Conservation (phyloP, 2,797 vertebrate genomes). For the Vireo griseus region DNA sequence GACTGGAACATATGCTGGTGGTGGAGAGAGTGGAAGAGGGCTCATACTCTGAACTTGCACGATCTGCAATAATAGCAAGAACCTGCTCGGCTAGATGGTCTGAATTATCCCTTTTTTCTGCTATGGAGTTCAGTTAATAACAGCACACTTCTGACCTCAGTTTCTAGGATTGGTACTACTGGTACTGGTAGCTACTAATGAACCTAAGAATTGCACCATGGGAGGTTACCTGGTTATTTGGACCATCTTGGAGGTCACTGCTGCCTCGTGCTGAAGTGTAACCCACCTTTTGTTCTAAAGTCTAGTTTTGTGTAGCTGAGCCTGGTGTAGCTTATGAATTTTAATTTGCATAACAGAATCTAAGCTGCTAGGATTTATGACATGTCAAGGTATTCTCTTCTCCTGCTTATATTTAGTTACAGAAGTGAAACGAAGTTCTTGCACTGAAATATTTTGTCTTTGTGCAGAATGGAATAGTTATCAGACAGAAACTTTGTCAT, state of each 20-base stretch:
- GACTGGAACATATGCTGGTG: fast-evolving
- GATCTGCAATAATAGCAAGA: fast-evolving
- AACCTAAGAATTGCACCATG: background rate
- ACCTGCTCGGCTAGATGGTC: background rate
- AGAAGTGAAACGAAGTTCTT: background rate
- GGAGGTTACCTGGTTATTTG: background rate
- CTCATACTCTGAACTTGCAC: background rate
- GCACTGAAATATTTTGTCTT: background rate
- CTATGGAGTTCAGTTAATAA: background rate
- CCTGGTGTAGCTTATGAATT: background rate
- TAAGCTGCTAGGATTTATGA: background rate
- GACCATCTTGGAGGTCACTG: background rate
- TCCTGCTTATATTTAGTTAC: background rate
- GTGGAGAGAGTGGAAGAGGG: background rate
- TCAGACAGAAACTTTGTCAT: background rate
- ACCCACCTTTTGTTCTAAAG: background rate
- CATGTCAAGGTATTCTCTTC: background rate
- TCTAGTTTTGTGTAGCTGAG: background rate
- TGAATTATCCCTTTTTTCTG: background rate
- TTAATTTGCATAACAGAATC: background rate
- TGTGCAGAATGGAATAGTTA: background rate
- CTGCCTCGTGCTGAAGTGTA: background rate
- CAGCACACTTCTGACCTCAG: background rate
- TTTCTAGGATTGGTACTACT: background rate
- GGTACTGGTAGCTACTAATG: background rate